Evolutionary conservation across 1,140 invertebrate species (phyloP).

Genomic region (Cephus cinctus): DNA sequence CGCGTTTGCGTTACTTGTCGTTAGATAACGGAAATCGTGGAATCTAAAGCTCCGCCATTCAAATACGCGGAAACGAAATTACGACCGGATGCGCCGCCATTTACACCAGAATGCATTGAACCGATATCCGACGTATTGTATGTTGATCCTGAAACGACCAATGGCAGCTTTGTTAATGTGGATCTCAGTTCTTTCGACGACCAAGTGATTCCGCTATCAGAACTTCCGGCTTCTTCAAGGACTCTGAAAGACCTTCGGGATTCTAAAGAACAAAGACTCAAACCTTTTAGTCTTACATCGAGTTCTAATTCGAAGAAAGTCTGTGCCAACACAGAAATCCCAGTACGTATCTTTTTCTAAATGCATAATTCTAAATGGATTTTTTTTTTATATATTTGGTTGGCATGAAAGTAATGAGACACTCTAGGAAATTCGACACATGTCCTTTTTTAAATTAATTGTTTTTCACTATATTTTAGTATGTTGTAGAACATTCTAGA

Average conservation of each 20-base stretch:
- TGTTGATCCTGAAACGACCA: background rate
- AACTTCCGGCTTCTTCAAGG: background rate
- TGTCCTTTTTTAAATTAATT: too few species aligned
- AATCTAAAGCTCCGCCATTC: conserved; percentile 8
- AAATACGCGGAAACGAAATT: conserved; percentile 21
- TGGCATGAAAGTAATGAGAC: too few species aligned
- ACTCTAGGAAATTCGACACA: too few species aligned
- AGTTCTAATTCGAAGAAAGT: conserved; percentile 15
- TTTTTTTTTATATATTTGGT: too few species aligned
- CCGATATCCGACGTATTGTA: background rate
- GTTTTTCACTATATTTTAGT: too few species aligned
- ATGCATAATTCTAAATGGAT: too few species aligned
- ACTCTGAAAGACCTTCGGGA: too few species aligned
- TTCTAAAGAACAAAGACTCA: conserved; percentile 12
- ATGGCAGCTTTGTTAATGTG: conserved; percentile 20
- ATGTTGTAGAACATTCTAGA: too few species aligned
- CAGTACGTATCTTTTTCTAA: conserved; percentile 4
- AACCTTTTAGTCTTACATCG: conserved; percentile 14
- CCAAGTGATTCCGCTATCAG: background rate
- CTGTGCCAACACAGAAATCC: conserved; percentile 5
- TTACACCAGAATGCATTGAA: conserved; percentile 18
- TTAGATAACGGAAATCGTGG: too few species aligned
- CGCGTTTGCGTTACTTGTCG: too few species aligned
- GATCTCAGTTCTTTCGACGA: conserved; percentile 9
- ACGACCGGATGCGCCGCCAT: conserved; percentile 22